phyloP scores from a whole-genome alignment of 2,113 vertebrate genomes.

The Formicarius rufipectus region DNA sequence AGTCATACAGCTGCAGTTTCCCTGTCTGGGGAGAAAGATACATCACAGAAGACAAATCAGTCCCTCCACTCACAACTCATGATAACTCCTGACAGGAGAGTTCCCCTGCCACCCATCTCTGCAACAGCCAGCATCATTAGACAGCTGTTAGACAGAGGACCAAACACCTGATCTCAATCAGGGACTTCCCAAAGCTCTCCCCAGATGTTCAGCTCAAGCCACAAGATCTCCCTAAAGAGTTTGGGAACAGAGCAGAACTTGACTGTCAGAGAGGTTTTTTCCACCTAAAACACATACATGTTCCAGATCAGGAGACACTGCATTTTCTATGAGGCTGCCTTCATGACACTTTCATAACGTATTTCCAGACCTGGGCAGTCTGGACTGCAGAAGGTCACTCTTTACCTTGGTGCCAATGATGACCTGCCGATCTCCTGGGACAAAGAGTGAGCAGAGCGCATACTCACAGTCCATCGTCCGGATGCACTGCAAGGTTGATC shows the following conservation, averaged over 20 bases:
- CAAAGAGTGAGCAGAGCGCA: constrained; percentile 90
- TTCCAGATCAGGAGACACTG: neutral
- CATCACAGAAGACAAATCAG: neutral
- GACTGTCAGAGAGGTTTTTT: neutral
- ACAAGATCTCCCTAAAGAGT: neutral
- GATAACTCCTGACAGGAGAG: neutral
- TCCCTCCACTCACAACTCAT: neutral
- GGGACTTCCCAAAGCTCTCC: neutral
- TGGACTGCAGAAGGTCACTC: neutral
- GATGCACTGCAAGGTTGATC: constrained; percentile 92
- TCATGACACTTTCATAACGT: neutral
- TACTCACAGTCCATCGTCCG: constrained; percentile 94
- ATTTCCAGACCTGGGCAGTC: neutral
- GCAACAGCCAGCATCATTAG: neutral
- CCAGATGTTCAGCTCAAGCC: neutral
- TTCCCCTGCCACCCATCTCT: neutral
- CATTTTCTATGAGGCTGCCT: neutral
- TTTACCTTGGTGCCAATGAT: constrained; percentile 92
- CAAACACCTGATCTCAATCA: neutral
- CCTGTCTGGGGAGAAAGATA: constrained; percentile 78
- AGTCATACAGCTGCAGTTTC: constrained; percentile 92
- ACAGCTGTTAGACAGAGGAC: neutral
- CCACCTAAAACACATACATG: neutral
- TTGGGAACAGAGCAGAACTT: neutral
- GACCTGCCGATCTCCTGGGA: constrained; percentile 94